A percentile compares a stretch with the other conserved stretches of the same genome.
phyloP scores from a whole-genome alignment of 2,113 vertebrate genomes.

The Chaetura pelagica region DNA sequence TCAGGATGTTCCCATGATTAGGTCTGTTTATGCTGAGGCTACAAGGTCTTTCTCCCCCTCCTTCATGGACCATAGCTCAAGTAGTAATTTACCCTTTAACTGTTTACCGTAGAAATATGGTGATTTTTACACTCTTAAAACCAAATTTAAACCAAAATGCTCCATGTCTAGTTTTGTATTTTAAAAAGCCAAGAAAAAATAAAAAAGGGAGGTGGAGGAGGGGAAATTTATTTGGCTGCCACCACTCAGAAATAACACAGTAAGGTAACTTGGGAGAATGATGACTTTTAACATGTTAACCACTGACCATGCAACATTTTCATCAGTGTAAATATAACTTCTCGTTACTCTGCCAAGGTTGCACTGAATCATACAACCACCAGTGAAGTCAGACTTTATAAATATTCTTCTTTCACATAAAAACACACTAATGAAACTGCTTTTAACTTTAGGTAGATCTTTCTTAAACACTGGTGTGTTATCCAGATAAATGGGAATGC shows the following conservation, averaged over 20 bases:
- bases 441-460: slow-evolving; percentile 19
- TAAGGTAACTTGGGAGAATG: slow-evolving; percentile 39
- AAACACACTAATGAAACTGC: slow-evolving; percentile 19
- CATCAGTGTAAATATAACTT: slow-evolving; percentile 58
- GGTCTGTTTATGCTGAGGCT: neutral
- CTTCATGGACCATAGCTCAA: neutral
- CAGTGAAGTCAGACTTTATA: slow-evolving; percentile 62
- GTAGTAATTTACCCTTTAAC: neutral
- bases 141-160: neutral
- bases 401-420: slow-evolving; percentile 44
- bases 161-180: neutral
- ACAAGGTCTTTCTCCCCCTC: neutral
- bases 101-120: neutral
- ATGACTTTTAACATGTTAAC: slow-evolving; percentile 52
- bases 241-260: slow-evolving; percentile 29
- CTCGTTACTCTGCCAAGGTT: slow-evolving; percentile 6
- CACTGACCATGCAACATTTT: slow-evolving; percentile 38
- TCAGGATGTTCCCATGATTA: neutral
- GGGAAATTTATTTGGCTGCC: slow-evolving; percentile 8
- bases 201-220: fast-evolving
- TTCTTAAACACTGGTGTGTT: neutral
- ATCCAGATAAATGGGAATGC: neutral
- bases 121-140: neutral
- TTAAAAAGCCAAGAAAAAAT: neutral
- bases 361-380: slow-evolving; percentile 48